Base-by-base conservation (phyloP, 2,797 vertebrate genomes). In the Lepus townsendii region DNA sequence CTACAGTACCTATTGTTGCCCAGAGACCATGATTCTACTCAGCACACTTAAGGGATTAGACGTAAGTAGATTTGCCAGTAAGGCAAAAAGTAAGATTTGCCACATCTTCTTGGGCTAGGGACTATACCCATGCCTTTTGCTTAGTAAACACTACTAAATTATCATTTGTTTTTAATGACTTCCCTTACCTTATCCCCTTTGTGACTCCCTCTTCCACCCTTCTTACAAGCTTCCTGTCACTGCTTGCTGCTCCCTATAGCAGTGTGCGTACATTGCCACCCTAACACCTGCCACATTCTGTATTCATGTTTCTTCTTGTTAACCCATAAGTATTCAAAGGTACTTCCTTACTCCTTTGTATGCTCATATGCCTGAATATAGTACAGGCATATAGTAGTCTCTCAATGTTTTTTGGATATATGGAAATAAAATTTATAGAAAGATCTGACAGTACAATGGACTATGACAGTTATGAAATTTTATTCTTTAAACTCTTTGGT, bases 241-340 rank as follows among this genome's bases (percentile, higher is more conserved):
- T 66, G 32, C 22, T 62, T 26, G 38, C 14, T 85, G 20, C 38
- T 90, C 38, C 32, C 20, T 47, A 0, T 68, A 63, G 38, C 35
- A 24, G 30, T 95, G 79, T 47, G 24, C 60, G n/a, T 75, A 20
- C 47, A 19, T 50, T 83, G 47, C 47, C 19, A n/a, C 85, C 35
- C 2, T 68, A 79, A 66, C 47, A 76, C 60, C 65, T 77, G 7
- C 30, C 42, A 73, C n/a, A 27, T 65, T 78, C 24, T 60, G 5
- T 92, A 79, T 57, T 91, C 30, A 83, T 86, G 3, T 78, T 63
- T 93, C 92, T 87, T 76, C 85, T 65, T 93, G 13, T 65, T 97
- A 91, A 86, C 6, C 17, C 84, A 16, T 80, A 89, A 91, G 57
- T 79, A 87, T 73, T 95, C 71, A 78, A 92, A 83, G 19, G 22